Evolutionary conservation across 2,888 invertebrate species (phyloP).

Genomic region (Tetranychus truncatus): DNA sequence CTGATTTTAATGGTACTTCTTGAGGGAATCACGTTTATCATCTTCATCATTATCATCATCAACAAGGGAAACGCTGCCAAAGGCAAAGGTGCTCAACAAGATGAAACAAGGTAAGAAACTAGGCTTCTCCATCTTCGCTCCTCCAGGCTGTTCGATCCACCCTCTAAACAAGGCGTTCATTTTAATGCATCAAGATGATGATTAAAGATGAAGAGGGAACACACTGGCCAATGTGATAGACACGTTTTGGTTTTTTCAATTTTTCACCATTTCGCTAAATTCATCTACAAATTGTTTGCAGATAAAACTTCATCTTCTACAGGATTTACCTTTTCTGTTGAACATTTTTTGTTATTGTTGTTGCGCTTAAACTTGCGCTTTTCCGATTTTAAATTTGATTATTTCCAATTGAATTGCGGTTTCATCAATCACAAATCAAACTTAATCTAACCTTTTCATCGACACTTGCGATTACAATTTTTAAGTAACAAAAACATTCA

Average conservation of each 20-base stretch:
- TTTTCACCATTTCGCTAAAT: too few species aligned
- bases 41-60: not conserved
- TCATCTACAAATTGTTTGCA: too few species aligned
- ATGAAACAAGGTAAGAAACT: not conserved
- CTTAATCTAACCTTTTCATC: too few species aligned
- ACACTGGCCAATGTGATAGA: not conserved
- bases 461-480: too few species aligned
- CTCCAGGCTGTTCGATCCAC: not conserved
- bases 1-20: not conserved
- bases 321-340: too few species aligned
- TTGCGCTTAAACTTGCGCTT: too few species aligned
- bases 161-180: not conserved
- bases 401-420: too few species aligned
- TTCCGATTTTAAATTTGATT: too few species aligned
- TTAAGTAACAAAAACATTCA: too few species aligned
- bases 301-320: not conserved
- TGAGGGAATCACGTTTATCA: not conserved
- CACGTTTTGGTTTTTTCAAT: not conserved
- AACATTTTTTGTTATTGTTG: too few species aligned
- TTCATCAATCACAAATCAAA: too few species aligned
- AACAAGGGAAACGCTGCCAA: not conserved
- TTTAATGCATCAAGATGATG: not conserved
- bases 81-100: not conserved
- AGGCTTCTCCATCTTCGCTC: not conserved
- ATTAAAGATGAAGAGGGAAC: not conserved